Base-by-base conservation (phyloP, 1,140 invertebrate species). In the Trinorchestia longiramus region DNA sequence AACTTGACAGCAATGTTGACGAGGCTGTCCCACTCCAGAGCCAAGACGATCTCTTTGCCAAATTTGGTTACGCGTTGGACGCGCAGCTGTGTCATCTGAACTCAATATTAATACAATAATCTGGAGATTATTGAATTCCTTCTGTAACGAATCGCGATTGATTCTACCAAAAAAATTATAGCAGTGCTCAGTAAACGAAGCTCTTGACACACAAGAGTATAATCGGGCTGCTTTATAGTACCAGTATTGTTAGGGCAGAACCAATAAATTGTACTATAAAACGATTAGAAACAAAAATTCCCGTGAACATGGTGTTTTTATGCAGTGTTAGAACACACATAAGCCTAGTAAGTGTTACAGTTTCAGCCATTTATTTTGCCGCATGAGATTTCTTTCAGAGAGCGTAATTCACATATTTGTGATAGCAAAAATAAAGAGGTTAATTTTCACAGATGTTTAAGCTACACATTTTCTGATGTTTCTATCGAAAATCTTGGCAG, bases 1-100 rank as follows among this genome's bases (percentile, higher is more conserved):
- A 77, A 77, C 62, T 77, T 77, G 62, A 77, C 62, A 77, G 62
- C 62, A 77, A 77, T 77, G 62, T 77, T 77, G 62, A 53, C 62
- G 28, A 19, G 62, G 62, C 62, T 3, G 62, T n/a, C n/a, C 62
- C 15, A 15, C 15, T 1, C 62, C 6, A 36, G 62, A 3, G 62
- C 62, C 62, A 28, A 19, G 28, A 19, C 11, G 1, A 36, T 77
- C 1, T 1, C 62, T n/a, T 36, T 77, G 62, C 62, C 62, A 15
- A 77, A 36, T 3, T 77, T 15, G 11, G 62, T 77, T 77, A 1
- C 62, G 28, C 62, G 28, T 77, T 36, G 28, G 62, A 77, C 62
- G 36, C 15, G 62, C 62, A 36, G 36, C 19, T 6, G 47, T 53
- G 11, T 77, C 62, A 77, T 3, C 62, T 77, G 15, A 77, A 23